phyloP scores from a whole-genome alignment of 2,888 invertebrate genomes.

The Nebria salina region DNA sequence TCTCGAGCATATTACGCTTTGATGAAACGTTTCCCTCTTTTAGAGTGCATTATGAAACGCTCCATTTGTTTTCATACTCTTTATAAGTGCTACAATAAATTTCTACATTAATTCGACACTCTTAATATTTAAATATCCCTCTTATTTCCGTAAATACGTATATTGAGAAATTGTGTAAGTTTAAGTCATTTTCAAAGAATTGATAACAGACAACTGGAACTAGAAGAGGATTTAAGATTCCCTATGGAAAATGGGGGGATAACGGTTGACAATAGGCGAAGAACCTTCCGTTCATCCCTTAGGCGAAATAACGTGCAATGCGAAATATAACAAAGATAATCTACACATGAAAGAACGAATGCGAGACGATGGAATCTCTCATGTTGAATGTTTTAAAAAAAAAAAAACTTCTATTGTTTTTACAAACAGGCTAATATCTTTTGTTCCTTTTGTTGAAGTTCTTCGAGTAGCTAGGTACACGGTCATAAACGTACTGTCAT shows the following conservation, averaged over 20 bases:
- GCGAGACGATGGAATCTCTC: not conserved
- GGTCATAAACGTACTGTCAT: not conserved
- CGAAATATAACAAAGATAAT: too few relatives aligned
- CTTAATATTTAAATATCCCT: too few relatives aligned
- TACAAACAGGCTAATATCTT: slow-evolving; percentile 1
- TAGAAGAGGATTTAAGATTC: too few relatives aligned
- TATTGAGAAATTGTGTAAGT: slow-evolving; percentile 6
- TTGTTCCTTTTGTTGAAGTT: not conserved
- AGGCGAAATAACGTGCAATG: too few relatives aligned
- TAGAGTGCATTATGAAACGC: not conserved
- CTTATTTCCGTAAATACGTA: not conserved
- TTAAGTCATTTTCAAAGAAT: too few relatives aligned
- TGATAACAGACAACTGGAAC: too few relatives aligned
- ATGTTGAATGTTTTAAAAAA: not conserved
- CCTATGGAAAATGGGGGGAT: too few relatives aligned
- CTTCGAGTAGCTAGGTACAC: not conserved
- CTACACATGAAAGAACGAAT: not conserved
- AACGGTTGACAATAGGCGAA: too few relatives aligned
- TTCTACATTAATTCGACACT: slow-evolving; percentile 16
- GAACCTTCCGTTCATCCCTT: too few relatives aligned
- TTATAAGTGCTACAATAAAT: slow-evolving; percentile 28
- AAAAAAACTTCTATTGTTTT: not conserved
- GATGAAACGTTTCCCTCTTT: not conserved
- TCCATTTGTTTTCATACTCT: not conserved
- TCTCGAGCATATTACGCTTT: not conserved